phyloP scores from a whole-genome alignment of 2,888 invertebrate species.

The Camponotus fellah region DNA sequence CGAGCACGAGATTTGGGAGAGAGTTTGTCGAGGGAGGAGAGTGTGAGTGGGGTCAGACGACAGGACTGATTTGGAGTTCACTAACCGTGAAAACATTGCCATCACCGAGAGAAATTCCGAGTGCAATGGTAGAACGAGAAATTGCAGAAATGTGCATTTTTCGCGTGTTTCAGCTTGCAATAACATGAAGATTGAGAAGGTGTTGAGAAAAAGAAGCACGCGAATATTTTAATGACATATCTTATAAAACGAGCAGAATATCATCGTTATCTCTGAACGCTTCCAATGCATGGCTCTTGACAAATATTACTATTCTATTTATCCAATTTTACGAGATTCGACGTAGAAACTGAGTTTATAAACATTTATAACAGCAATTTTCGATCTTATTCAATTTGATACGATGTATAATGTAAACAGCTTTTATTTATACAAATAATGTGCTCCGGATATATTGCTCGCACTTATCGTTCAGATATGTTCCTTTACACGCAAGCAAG shows the following conservation, averaged over 20 bases:
- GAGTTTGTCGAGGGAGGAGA: constrained; percentile 48
- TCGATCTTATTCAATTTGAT: background rate
- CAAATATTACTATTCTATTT: constrained; percentile 2
- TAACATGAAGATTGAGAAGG: constrained; percentile 21
- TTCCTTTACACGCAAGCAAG: background rate
- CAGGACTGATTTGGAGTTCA: constrained; percentile 69
- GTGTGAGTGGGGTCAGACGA: background rate
- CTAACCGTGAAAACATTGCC: constrained; percentile 72
- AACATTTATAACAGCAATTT: background rate
- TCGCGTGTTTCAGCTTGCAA: constrained; percentile 36
- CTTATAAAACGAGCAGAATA: constrained; percentile 24
- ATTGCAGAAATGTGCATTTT: constrained; percentile 56
- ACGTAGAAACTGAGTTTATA: background rate
- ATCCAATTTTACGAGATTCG: background rate
- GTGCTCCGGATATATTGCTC: background rate
- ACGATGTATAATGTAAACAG: background rate
- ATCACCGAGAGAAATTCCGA: background rate
- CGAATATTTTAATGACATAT: constrained; percentile 25
- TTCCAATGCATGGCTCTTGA: background rate
- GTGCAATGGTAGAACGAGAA: constrained; percentile 47
- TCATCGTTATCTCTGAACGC: background rate
- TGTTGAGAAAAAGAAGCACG: too few species aligned
- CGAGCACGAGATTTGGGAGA: constrained; percentile 65
- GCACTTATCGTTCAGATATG: background rate
- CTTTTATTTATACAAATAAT: constrained; percentile 13